A percentile compares a stretch with the other conserved stretches of the same genome.
Conservation (phyloP, 2,888 invertebrate species). For the Yponomeuta evonymella region DNA sequence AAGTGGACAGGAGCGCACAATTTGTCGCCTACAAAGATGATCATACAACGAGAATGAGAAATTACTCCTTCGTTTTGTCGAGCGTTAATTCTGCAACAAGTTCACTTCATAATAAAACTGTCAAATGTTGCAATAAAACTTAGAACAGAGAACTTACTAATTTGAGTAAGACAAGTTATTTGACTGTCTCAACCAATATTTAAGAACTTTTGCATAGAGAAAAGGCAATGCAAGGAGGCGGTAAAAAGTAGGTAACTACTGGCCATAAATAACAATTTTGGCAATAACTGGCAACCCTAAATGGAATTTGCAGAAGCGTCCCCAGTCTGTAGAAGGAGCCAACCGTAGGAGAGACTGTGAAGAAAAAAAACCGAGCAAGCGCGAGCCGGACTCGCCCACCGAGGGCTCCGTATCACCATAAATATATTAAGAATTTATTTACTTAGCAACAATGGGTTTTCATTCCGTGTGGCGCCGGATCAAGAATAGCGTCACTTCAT, state of each 20-base stretch:
- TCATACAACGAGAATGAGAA: background rate
- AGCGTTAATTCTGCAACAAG: background rate
- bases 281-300: background rate
- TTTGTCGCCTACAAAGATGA: background rate
- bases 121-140: background rate
- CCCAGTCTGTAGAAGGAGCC: background rate
- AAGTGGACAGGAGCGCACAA: background rate
- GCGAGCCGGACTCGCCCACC: too few relatives aligned
- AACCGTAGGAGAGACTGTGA: background rate
- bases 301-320: background rate
- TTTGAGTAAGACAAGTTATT: background rate
- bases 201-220: background rate
- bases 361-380: background rate
- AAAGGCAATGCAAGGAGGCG: background rate
- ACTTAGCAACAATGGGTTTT: too few relatives aligned
- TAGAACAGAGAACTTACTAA: background rate
- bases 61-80: background rate
- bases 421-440: too few relatives aligned
- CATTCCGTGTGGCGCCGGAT: too few relatives aligned
- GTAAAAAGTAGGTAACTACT: background rate
- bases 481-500: too few relatives aligned
- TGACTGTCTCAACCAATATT: background rate
- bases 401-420: too few relatives aligned
- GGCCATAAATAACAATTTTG: background rate
- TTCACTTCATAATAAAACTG: background rate